Evolutionary conservation across 2,888 invertebrate genomes (phyloP), one percentile per base, ranked within the genome.

Genomic region (Maniola hyperantus): DNA sequence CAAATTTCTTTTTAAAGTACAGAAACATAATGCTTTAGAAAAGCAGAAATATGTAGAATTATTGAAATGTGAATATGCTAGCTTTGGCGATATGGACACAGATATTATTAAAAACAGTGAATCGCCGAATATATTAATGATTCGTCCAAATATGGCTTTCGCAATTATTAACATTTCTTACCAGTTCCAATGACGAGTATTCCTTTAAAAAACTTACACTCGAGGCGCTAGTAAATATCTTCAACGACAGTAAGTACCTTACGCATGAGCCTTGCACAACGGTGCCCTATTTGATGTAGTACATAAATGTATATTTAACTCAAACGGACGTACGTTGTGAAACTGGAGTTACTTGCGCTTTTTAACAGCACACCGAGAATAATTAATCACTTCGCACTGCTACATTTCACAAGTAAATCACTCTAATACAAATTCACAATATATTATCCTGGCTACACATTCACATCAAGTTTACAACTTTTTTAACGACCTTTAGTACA

Each of bases 231-330:
- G 11, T 57, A 7, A 20, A 13, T 13, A 13, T 42, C 42, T 42
- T 82, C 48, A 26, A 44, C 36, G 61, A 59, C 50, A 39, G 57
- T 51, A 44, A 58, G 77, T 67, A 46, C 57, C 11, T 2, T 59
- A 39, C 50, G 87, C 85, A 87, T 87, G 85, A 78, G 84, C 81
- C 88, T 85, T 85, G 79, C 85, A 88, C 86, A 86, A 84, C 81
- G 81, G 82, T 84, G 86, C 80, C 81, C 86, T 78, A 82, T 82
- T 86, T 88, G 81, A 79, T 80, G 77, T 81, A 83, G 76, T 79
- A 81, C 81, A 83, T 87, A 85, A 85, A 77, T 74, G 70, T 78
- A 87, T 82, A 82, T 79, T 81, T 80, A 85, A 84, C 83, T 73
- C 67, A 77, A 81, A 42, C 82, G 68, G 78, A 83, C 81, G 79